These are phyloP conservation scores for Tenthredo amoena DNA, from an alignment of 2,888 invertebrate species.

Conservation along the genomic window DNA sequence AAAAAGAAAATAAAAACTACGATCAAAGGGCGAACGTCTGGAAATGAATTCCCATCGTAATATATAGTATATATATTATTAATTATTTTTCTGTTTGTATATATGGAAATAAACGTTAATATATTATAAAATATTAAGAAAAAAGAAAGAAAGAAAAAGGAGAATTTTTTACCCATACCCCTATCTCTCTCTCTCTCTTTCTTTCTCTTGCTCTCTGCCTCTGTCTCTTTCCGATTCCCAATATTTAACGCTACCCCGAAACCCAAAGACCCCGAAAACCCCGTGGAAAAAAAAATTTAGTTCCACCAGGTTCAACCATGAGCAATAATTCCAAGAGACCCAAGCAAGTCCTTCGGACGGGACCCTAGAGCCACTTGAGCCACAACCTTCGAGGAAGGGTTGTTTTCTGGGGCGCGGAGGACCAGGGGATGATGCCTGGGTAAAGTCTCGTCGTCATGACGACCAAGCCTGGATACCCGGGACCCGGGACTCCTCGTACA, in stretches of 20 bases:
- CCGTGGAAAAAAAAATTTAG: neutral
- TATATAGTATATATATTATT: neutral
- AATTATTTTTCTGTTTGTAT: slow-evolving; percentile 12
- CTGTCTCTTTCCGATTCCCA: neutral
- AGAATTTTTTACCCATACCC: neutral
- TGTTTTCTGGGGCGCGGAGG: slow-evolving; percentile 24
- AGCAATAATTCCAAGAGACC: slow-evolving; percentile 22
- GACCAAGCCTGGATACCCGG: slow-evolving; percentile 68
- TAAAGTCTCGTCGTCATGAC: slow-evolving; percentile 61
- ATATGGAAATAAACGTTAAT: slow-evolving; percentile 40
- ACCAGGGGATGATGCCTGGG: slow-evolving; percentile 22
- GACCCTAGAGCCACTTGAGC: slow-evolving; percentile 22
- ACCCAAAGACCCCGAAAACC: neutral
- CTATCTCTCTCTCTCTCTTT: neutral
- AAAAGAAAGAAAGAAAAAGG: slow-evolving; percentile 11
- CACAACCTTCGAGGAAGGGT: neutral
- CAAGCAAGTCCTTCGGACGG: neutral
- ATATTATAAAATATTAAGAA: slow-evolving; percentile 23
- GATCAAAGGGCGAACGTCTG: neutral
- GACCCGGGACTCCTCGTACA: slow-evolving; percentile 55
- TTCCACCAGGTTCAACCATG: neutral
- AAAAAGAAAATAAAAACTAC: neutral
- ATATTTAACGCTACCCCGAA: neutral
- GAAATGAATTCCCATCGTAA: neutral
- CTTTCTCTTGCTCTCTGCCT: too few relatives aligned